Base-by-base conservation (phyloP, 1,140 invertebrate species). In the Tetramorium simillimum region DNA sequence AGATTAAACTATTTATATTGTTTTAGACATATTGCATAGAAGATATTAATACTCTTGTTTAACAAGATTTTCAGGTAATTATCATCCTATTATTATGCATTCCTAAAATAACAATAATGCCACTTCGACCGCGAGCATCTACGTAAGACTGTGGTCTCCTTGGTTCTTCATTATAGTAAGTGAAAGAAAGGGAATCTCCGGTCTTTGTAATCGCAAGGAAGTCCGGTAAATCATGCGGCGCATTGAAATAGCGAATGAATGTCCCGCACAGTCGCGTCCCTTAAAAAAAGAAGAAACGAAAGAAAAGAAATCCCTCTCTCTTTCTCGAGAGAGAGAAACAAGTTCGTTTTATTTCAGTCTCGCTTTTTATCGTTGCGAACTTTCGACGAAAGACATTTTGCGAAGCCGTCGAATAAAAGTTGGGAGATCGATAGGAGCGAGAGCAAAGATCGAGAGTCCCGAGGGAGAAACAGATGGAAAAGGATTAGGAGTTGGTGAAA, bases 201-300 rank as follows among this genome's bases (percentile, higher is more conserved):
- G 67, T 53, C 77, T 82, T 73, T 90, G 85, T 69, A 67, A 63
- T 82, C 24, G 43, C 56, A 60, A 89, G 58, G 65, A 87, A 81
- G 87, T 72, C 12, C 69, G 82, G 49, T 60, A 53, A 75, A 49
- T 37, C 40, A 69, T 73, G 49, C 73, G 73, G 43, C 28, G 65
- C 73, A 90, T 89, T 89, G 85, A 89, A 85, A 80, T 75, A 80
- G 56, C 70, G 33, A 89, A 85, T 85, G 73, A 90, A 90, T 85
- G 80, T 89, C 67, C 73, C 65, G 73, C 67, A 90, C 65, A 80
- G 46, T n/a, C 46, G 12, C 33, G 18, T n/a, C 49, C 3, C 14
- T 33, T 40, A 58, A 67, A 70, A 37, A 62, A 60, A 63, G 24
- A 40, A 65, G 12, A 51, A 77, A 16, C 18, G 5, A 65, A 58